Conservation (phyloP, 2,888 invertebrate species). For the Zhuqinia jingwanae region DNA sequence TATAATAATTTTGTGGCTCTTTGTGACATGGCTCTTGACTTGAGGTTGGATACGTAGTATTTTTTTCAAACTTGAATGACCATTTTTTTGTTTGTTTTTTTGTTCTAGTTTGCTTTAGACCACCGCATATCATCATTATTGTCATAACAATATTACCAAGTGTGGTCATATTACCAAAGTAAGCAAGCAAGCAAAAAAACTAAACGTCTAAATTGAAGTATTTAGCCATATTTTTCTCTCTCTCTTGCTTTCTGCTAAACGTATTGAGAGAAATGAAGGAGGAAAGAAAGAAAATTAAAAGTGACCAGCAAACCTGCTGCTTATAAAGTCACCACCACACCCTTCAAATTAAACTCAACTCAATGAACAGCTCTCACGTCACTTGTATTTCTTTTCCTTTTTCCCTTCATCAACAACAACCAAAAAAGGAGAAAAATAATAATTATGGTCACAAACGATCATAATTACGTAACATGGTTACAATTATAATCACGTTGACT, state of each 20-base stretch:
- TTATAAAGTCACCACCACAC: neutral
- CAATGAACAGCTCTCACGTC: too few species aligned
- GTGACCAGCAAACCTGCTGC: neutral
- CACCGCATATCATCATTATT: neutral
- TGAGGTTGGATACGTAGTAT: too few species aligned
- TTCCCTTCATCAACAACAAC: neutral
- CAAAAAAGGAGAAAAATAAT: too few species aligned
- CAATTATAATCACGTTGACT: too few species aligned
- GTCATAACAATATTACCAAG: slow-evolving; percentile 19
- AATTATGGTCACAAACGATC: too few species aligned
- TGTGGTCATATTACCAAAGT: too few species aligned
- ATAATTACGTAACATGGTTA: too few species aligned
- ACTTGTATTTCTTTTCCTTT: neutral
- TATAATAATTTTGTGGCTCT: neutral
- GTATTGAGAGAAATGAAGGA: slow-evolving; percentile 26
- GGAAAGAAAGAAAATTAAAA: too few species aligned
- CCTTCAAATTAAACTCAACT: slow-evolving; percentile 22
- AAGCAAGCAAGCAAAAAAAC: too few species aligned
- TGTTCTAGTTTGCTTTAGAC: neutral
- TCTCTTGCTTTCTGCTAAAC: too few species aligned
- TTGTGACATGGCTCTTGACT: too few species aligned
- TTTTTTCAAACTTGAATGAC: slow-evolving; percentile 26
- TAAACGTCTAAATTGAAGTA: slow-evolving; percentile 33
- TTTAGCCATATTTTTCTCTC: too few species aligned
- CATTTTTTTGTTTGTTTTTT: slow-evolving; percentile 10